Evolutionary conservation across 2,113 vertebrate genomes (phyloP).

Genomic region (Pelecanus crispus): DNA sequence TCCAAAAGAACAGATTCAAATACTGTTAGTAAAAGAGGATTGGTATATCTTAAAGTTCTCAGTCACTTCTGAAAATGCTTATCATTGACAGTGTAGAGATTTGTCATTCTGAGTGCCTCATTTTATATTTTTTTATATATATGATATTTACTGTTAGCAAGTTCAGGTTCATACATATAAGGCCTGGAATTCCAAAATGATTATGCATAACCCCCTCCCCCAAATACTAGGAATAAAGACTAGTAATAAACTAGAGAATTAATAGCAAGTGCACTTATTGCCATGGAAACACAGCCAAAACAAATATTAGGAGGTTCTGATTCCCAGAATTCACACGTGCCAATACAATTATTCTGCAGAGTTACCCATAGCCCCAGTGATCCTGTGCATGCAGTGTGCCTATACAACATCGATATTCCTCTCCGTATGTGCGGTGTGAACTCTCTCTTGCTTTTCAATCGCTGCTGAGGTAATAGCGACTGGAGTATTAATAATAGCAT

Average conservation of each 20-base stretch:
- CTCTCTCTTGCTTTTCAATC: neutral
- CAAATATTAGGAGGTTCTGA: neutral
- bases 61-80: neutral
- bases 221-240: neutral
- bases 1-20: accelerated
- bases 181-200: neutral
- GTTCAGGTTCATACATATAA: neutral
- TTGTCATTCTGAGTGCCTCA: neutral
- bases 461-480: neutral
- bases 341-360: neutral
- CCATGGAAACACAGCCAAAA: constrained; percentile 14
- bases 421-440: neutral
- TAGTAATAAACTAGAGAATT: neutral
- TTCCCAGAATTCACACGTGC: constrained; percentile 43
- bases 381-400: neutral
- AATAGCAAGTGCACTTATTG: neutral
- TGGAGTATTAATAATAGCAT: neutral
- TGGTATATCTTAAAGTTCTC: neutral
- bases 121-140: too few species aligned
- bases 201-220: neutral
- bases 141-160: neutral
- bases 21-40: neutral
- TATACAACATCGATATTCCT: neutral
- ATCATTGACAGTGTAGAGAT: neutral
- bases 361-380: neutral